These are phyloP conservation scores for Agrilus mali DNA, from an alignment of 2,888 invertebrate species.

Conservation along the genomic window DNA sequence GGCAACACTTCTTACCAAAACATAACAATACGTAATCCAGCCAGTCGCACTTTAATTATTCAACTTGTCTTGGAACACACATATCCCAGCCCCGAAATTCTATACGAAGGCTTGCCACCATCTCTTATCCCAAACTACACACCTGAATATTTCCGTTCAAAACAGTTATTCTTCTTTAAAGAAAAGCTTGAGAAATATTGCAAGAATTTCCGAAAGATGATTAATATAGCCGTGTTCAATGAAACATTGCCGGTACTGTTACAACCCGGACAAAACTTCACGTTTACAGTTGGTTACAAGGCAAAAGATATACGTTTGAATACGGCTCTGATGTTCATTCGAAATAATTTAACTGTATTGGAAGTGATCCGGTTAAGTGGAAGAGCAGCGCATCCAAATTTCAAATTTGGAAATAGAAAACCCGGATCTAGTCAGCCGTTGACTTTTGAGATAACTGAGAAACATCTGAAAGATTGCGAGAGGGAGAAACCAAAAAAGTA, in stretches of 20 bases:
- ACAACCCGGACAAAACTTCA: constrained; percentile 42
- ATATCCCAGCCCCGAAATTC: constrained; percentile 50
- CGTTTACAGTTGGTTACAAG: constrained; percentile 37
- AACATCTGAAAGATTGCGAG: constrained; percentile 45
- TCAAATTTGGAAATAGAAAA: constrained; percentile 78
- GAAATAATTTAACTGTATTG: constrained; percentile 88
- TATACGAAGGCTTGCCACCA: constrained; percentile 38
- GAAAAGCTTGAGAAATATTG: constrained; percentile 5
- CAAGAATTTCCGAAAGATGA: constrained; percentile 13
- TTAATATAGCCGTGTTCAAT: constrained; percentile 28
- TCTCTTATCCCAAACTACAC: constrained; percentile 21
- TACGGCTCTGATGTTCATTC: constrained; percentile 43
- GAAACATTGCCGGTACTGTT: constrained; percentile 44
- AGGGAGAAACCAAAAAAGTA: constrained; percentile 22
- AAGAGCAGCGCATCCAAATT: constrained; percentile 72
- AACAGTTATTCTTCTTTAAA: constrained; percentile 12
- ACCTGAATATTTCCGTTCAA: constrained; percentile 2
- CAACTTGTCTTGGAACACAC: constrained; percentile 59
- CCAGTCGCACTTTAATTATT: constrained; percentile 53
- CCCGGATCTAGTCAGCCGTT: constrained; percentile 66
- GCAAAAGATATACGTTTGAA: constrained; percentile 34
- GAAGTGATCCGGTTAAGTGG: constrained; percentile 76
- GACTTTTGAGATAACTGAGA: constrained; percentile 61
- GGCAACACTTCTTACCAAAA: constrained; percentile 53
- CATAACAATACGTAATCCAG: constrained; percentile 62